These are phyloP conservation scores for Drosophila burlai DNA, from an alignment of 1,140 invertebrate species.

Conservation along the genomic window DNA sequence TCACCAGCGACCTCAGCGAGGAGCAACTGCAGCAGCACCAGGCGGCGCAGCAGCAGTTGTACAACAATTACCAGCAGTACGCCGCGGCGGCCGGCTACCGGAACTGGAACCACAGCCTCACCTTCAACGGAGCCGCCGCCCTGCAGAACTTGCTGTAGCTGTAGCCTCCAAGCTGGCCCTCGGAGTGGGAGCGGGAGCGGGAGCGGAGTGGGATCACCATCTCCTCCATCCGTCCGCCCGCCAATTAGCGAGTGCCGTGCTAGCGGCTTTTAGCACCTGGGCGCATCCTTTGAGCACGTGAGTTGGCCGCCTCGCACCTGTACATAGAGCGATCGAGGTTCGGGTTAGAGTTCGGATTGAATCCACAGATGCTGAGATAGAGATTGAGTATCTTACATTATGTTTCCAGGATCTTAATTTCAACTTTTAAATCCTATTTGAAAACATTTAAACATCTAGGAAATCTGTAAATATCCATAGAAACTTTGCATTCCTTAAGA, in stretches of 20 bases:
- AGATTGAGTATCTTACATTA: not conserved
- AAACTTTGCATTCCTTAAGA: not conserved
- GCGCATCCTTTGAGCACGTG: constrained; percentile 78
- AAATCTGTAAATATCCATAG: not conserved
- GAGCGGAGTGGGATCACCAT: constrained; percentile 5
- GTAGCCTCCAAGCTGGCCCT: constrained; percentile 28
- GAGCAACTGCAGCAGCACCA: constrained; percentile 81
- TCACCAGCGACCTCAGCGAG: constrained; percentile 82
- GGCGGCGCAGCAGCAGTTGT: constrained; percentile 75
- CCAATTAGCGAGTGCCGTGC: constrained; percentile 68
- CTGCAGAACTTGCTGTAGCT: constrained; percentile 82
- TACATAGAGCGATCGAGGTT: constrained; percentile 53
- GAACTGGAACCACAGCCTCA: constrained; percentile 81
- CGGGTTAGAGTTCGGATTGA: not conserved
- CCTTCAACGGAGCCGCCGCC: constrained; percentile 78
- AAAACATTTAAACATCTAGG: not conserved
- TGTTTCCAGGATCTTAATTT: not conserved
- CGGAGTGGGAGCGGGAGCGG: constrained; percentile 34
- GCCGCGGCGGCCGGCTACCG: constrained; percentile 78
- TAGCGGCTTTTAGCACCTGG: constrained; percentile 77
- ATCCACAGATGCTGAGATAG: not conserved
- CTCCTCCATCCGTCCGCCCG: constrained; percentile 10
- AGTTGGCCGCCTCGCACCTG: constrained; percentile 61
- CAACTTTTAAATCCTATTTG: not conserved
- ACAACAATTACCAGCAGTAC: constrained; percentile 83